Evolutionary conservation across 2,797 vertebrate genomes (phyloP).

Genomic region (Lophura swinhoii): DNA sequence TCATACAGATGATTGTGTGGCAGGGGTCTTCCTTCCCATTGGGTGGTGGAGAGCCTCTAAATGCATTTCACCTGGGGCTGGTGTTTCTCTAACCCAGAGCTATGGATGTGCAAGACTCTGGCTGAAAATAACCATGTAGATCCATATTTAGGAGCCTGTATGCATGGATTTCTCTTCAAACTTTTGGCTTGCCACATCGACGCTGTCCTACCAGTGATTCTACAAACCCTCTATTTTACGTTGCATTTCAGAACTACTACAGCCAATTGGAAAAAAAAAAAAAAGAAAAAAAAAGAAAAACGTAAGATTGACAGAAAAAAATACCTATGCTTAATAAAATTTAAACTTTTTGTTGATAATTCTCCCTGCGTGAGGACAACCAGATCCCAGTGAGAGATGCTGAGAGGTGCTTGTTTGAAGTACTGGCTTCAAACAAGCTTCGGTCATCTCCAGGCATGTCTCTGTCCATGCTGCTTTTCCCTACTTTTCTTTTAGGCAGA

Average conservation of each 20-base stretch:
- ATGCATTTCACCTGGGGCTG: constrained; percentile 61
- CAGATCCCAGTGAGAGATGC: not conserved
- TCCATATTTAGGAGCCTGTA: constrained; percentile 70
- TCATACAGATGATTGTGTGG: constrained; percentile 68
- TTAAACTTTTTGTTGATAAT: not conserved
- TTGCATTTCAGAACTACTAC: constrained; percentile 38
- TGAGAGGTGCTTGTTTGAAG: not conserved
- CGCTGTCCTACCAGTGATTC: constrained; percentile 58
- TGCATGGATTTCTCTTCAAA: constrained; percentile 66
- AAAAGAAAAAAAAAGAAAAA: not conserved
- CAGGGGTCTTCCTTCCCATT: constrained; percentile 45
- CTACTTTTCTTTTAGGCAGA: not conserved
- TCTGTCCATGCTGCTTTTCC: not conserved
- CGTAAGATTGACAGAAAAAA: not conserved
- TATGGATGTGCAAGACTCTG: constrained; percentile 68
- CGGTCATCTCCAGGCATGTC: not conserved
- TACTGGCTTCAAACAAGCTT: constrained; percentile 25
- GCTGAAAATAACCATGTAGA: constrained; percentile 68
- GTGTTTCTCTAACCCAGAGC: constrained; percentile 65
- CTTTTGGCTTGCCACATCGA: constrained; percentile 62
- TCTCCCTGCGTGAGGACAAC: not conserved
- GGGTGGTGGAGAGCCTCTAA: constrained; percentile 29
- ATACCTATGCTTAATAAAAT: not conserved
- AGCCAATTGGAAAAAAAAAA: not conserved
- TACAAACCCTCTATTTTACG: constrained; percentile 62